Evolutionary conservation across 2,888 invertebrate genomes (phyloP).

Genomic region (Heliconius hortense): DNA sequence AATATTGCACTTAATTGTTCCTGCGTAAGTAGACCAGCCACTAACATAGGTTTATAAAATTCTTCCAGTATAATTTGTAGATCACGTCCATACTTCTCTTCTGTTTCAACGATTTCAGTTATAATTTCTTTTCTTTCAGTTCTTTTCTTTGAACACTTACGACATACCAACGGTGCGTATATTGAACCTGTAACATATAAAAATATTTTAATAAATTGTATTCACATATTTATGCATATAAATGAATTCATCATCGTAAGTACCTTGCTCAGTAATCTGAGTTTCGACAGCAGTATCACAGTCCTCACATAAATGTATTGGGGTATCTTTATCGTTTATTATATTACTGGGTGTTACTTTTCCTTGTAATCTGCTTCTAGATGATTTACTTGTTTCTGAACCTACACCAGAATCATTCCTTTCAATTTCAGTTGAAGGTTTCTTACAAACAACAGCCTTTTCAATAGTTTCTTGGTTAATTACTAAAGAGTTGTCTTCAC

Average conservation of each 20-base stretch:
- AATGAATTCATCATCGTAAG: background rate
- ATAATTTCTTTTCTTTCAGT: slow-evolving; percentile 96
- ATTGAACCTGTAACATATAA: slow-evolving; percentile 80
- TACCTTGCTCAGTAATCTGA: slow-evolving; percentile 86
- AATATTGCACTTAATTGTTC: slow-evolving; percentile 96
- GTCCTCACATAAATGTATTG: slow-evolving; percentile 90
- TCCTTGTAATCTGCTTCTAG: slow-evolving; percentile 87
- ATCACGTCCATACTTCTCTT: slow-evolving; percentile 96
- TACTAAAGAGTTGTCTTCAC: slow-evolving; percentile 89
- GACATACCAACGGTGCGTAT: slow-evolving; percentile 90
- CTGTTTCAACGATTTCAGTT: slow-evolving; percentile 97
- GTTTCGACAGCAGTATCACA: slow-evolving; percentile 92
- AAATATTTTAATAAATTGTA: slow-evolving; percentile 1
- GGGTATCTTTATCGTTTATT: slow-evolving; percentile 80
- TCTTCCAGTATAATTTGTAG: slow-evolving; percentile 95
- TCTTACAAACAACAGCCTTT: slow-evolving; percentile 80
- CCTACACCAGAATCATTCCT: slow-evolving; percentile 96
- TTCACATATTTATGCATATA: background rate
- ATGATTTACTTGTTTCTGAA: slow-evolving; percentile 94
- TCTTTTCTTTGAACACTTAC: slow-evolving; percentile 93
- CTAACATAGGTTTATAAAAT: slow-evolving; percentile 95
- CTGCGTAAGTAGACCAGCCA: slow-evolving; percentile 93
- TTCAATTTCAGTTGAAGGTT: slow-evolving; percentile 89
- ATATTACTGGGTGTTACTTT: slow-evolving; percentile 77
- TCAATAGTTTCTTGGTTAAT: slow-evolving; percentile 82